phyloP scores from a whole-genome alignment of 2,888 invertebrate species.

The Noctua janthina region DNA sequence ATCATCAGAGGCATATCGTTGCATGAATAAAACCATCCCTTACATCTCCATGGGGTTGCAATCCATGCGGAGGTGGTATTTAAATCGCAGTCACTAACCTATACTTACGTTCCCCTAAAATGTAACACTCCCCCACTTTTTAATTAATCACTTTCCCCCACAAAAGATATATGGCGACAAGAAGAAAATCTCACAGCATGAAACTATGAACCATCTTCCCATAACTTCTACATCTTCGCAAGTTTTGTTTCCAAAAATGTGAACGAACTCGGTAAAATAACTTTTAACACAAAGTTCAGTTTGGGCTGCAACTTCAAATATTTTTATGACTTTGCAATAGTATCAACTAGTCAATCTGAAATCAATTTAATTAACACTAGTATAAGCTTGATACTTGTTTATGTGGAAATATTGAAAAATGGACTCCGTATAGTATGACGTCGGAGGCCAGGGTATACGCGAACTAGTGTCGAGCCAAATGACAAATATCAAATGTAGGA shows the following conservation, averaged over 20 bases:
- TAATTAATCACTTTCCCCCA: conserved; percentile 5
- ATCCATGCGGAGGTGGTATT: conserved; percentile 8
- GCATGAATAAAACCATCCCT: not conserved
- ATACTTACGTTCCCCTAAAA: conserved; percentile 7
- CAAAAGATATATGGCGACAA: not conserved
- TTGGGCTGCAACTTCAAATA: not conserved
- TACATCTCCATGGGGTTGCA: not conserved
- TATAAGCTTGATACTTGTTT: not conserved
- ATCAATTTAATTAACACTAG: not conserved
- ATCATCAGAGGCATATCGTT: not conserved
- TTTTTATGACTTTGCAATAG: not conserved
- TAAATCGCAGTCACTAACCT: conserved; percentile 11
- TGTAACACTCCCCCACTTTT: not conserved
- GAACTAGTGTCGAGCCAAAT: conserved; percentile 55
- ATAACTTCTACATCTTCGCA: not conserved
- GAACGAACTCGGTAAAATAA: not conserved
- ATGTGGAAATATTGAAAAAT: no score
- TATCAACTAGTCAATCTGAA: not conserved
- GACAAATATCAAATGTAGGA: conserved; percentile 52
- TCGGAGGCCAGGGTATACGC: conserved; percentile 33
- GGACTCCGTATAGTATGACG: conserved; percentile 24
- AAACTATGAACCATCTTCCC: conserved; percentile 29
- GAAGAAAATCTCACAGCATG: conserved; percentile 16
- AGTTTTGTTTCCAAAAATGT: not conserved
- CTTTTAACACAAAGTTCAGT: not conserved